Percentiles rank a stretch among this genome's conserved stretches.
phyloP scores from a whole-genome alignment of 2,113 vertebrate genomes.

The Helogale parvula region DNA sequence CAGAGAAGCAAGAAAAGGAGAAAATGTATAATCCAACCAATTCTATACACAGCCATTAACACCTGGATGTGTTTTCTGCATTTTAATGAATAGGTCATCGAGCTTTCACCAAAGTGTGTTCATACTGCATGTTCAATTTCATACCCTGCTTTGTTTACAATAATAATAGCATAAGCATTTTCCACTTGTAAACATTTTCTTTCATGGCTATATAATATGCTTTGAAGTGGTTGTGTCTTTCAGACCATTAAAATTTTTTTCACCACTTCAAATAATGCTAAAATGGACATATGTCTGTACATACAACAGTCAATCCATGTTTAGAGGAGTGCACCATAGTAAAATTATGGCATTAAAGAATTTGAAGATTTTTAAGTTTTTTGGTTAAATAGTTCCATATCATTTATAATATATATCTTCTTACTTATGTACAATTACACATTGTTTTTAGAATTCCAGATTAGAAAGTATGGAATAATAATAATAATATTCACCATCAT shows the following conservation, averaged over 20 bases:
- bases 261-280: conserved; percentile 24
- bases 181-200: conserved; percentile 46
- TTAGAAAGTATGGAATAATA: background rate
- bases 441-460: conserved; percentile 35
- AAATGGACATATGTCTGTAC: background rate
- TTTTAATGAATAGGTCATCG: conserved; percentile 54
- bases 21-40: conserved; percentile 15
- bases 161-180: conserved; percentile 23
- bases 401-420: background rate
- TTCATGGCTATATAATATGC: background rate
- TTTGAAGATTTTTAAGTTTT: background rate
- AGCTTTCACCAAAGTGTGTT: background rate
- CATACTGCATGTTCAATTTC: conserved; percentile 12
- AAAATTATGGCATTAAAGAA: background rate
- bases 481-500: background rate
- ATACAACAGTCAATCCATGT: background rate
- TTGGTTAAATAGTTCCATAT: background rate
- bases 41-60: conserved; percentile 36
- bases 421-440: background rate
- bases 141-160: background rate
- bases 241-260: background rate
- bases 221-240: background rate
- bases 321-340: background rate
- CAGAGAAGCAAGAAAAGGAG: conserved; percentile 17
- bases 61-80: conserved; percentile 28